Base-by-base conservation (phyloP, 2,797 vertebrate genomes). In the Urocyon cinereoargenteus region DNA sequence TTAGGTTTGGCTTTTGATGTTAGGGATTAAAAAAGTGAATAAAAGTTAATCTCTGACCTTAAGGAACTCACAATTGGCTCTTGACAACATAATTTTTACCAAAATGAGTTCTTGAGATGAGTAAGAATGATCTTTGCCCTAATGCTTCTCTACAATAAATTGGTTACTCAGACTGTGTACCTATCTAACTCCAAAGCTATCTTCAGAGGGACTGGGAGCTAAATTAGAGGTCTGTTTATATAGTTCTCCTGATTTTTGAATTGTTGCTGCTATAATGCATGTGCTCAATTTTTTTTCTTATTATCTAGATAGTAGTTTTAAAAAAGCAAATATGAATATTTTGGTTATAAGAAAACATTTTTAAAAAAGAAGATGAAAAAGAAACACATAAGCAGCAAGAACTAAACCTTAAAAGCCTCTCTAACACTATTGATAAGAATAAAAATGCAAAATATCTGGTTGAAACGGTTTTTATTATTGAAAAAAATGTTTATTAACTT, bases 81-180 rank as follows among this genome's bases (percentile, higher is more conserved):
- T 59, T 91, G 66, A 88, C 16, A 93, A 88, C 59, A 57, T 89
- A 91, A 88, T 87, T 94, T 61, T 77, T 81, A 66, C 11, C 28
- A 55, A 45, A 95, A 84, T 95, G 53, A 94, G 22, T 34, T 92
- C 28, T 85, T 94, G n/a, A 94, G 62, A 75, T 10, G 15, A 95
- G 53, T 59, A 87, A 64, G 5, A 82, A 18, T 31, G 14, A 90
- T 55, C 59, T 93, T 92, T 87, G 24, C 34, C n/a, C 75, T 93
- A 90, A 79, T 83, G 19, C 8, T 96, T 84, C 36, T 49, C 1
- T 78, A 0, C 6, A 28, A 85, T 45, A 90, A 81, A 88, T 62
- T 95, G 77, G 24, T 61, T 87, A 94, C 51, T 82, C 81, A 87
- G 14, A 90, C 24, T 36, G 36, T 57, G 28, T n/a, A 36, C 34